A percentile compares a stretch with the other conserved stretches of the same genome.
Evolutionary conservation across 2,113 vertebrate genomes (phyloP).

Genomic region (Platysteira castanea): DNA sequence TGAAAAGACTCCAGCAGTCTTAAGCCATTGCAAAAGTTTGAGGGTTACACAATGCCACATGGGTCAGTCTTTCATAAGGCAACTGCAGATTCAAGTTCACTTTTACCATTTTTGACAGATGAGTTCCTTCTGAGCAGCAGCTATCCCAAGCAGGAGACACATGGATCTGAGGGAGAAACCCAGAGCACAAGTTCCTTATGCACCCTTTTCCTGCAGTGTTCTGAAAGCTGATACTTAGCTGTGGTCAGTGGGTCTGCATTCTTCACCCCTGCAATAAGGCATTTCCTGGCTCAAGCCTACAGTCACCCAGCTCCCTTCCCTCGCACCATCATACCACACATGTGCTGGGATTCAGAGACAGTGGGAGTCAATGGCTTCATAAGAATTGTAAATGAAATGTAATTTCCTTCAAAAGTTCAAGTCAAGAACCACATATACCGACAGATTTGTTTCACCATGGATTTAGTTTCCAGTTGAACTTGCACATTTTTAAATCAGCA

Average conservation of each 20-base stretch:
- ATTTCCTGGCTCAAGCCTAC: neutral
- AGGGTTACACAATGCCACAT: neutral
- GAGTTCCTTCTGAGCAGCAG: neutral
- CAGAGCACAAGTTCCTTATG: rapidly evolving
- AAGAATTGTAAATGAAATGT: neutral
- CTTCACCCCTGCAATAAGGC: neutral
- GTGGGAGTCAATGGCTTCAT: neutral
- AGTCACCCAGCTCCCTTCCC: neutral
- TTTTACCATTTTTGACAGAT: neutral
- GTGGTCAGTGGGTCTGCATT: neutral
- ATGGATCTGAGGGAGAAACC: neutral
- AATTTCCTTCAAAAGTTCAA: neutral
- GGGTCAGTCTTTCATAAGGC: neutral
- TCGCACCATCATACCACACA: rapidly evolving
- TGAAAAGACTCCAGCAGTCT: neutral
- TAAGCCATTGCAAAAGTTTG: neutral
- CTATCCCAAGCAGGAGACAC: rapidly evolving
- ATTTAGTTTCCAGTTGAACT: neutral
- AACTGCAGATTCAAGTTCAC: neutral
- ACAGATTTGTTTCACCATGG: neutral
- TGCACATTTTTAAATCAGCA: neutral
- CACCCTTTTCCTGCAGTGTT: neutral
- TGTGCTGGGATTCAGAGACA: neutral
- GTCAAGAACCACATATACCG: neutral
- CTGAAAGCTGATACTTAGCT: neutral